A percentile compares a stretch with the other conserved stretches of the same genome.
phyloP scores from a whole-genome alignment of 2,797 vertebrate species.

The Acanthiza pusilla region DNA sequence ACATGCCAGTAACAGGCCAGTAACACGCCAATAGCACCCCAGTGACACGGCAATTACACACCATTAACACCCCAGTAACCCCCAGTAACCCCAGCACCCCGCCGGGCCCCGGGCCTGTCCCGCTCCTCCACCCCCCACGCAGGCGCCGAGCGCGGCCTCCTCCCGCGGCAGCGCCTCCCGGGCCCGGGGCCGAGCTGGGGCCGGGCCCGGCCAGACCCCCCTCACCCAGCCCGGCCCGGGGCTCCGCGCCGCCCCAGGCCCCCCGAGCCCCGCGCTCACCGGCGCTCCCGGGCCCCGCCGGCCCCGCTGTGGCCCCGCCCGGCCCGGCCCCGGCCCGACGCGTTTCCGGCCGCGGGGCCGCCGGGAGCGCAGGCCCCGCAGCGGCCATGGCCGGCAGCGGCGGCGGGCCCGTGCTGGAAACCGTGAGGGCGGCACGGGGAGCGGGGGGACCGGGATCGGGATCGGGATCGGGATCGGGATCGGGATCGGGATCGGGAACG shows the following conservation, averaged over 20 bases:
- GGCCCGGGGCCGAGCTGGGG: neutral
- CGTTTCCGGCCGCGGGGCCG: neutral
- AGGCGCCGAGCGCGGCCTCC: neutral
- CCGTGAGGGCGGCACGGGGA: neutral
- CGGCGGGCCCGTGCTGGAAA: neutral
- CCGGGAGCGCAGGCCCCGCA: neutral
- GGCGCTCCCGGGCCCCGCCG: neutral
- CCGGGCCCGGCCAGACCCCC: neutral
- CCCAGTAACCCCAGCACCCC: neutral
- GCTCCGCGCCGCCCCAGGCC: no score
- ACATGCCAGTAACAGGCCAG: fast-evolving
- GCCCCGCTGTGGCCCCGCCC: neutral
- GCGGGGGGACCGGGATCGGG: no score
- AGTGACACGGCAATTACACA: no score
- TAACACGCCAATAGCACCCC: fast-evolving
- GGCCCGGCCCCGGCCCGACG: neutral
- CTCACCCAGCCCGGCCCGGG: no score
- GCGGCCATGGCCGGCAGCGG: neutral
- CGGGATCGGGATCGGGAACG: no score
- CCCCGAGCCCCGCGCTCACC: no score
- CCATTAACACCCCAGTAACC: fast-evolving
- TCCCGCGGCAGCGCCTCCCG: neutral
- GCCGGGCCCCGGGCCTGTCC: neutral
- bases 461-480: no score
- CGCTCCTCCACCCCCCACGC: neutral